Percentiles rank a stretch among this genome's conserved stretches.
phyloP scores from a whole-genome alignment of 2,113 vertebrate genomes.

The Sylvia atricapilla region DNA sequence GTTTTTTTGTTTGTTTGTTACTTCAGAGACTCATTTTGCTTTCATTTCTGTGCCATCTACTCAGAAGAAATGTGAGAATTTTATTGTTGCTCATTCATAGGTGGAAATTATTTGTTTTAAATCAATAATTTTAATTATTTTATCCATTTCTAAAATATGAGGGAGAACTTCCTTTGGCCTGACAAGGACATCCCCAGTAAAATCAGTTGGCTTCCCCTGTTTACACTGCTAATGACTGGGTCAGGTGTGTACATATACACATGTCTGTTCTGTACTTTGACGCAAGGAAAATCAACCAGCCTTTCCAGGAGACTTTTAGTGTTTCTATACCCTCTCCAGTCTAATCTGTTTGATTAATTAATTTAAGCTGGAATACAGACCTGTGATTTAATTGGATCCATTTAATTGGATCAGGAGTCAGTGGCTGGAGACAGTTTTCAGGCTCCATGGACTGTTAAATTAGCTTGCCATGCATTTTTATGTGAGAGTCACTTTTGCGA shows the following conservation, averaged over 20 bases:
- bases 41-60: neutral
- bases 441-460: neutral
- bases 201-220: neutral
- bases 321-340: neutral
- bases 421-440: neutral
- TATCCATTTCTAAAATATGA: neutral
- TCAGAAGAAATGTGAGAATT: neutral
- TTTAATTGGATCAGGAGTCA: neutral
- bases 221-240: neutral
- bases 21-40: neutral
- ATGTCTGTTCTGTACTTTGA: neutral
- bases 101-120: neutral
- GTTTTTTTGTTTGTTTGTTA: neutral
- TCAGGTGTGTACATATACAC: neutral
- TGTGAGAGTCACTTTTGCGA: neutral
- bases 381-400: neutral
- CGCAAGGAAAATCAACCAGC: neutral
- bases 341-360: neutral
- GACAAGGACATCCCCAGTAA: neutral
- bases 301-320: neutral
- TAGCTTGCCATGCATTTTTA: neutral
- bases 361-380: neutral
- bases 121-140: neutral
- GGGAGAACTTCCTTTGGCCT: neutral
- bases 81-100: neutral